phyloP scores from a whole-genome alignment of 1,140 invertebrate species.

The Tetramorium simillimum region DNA sequence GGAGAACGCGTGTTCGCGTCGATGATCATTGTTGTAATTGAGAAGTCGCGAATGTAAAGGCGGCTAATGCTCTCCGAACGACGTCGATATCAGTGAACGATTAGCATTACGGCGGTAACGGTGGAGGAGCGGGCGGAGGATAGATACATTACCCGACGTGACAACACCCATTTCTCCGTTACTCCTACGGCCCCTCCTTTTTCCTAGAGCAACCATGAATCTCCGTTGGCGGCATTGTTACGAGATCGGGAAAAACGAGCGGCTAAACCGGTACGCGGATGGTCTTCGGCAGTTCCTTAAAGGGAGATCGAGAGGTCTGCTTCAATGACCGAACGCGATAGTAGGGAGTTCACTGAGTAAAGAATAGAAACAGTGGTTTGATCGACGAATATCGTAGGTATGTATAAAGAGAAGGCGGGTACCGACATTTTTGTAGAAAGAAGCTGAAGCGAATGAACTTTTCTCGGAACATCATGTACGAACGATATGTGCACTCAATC shows the following conservation, averaged over 20 bases:
- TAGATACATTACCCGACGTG: conserved; percentile 55
- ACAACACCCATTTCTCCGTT: conserved; percentile 49
- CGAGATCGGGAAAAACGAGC: conserved; percentile 61
- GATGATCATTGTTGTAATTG: conserved; percentile 5
- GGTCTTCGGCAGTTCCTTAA: conserved; percentile 61
- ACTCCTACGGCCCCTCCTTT: conserved; percentile 33
- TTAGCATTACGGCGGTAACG: conserved; percentile 35
- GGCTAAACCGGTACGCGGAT: conserved; percentile 59
- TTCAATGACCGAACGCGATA: conserved; percentile 61
- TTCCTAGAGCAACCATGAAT: conserved; percentile 59
- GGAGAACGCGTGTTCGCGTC: neutral
- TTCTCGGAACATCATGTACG: neutral
- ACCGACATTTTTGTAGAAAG: neutral
- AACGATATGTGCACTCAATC: neutral
- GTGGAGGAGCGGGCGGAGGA: neutral
- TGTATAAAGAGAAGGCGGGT: conserved; percentile 5
- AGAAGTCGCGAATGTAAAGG: conserved; percentile 35
- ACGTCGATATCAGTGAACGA: conserved; percentile 43
- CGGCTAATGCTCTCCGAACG: conserved; percentile 11
- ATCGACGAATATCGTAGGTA: conserved; percentile 31
- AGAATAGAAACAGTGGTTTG: conserved; percentile 57
- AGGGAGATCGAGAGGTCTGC: conserved; percentile 34
- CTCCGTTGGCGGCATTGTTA: conserved; percentile 69
- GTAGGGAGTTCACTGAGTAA: conserved; percentile 31
- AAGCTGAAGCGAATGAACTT: conserved; percentile 19